These are phyloP conservation scores for Anoplophora glabripennis DNA, from an alignment of 1,140 invertebrate species.

Conservation along the genomic window DNA sequence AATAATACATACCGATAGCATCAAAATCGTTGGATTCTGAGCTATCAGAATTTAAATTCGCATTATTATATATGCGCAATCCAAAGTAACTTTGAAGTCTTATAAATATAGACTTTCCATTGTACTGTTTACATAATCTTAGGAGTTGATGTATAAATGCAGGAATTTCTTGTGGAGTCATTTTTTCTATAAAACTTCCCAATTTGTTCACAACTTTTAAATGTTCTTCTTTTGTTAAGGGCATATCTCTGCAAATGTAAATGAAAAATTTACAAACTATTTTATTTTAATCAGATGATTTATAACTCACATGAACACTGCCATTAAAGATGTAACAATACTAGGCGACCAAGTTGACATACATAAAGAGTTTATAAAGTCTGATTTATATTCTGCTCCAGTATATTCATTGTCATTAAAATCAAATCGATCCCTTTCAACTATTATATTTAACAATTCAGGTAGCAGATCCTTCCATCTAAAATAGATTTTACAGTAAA, in stretches of 20 bases:
- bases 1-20: slow-evolving; percentile 45
- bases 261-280: neutral
- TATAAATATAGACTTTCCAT: slow-evolving; percentile 44
- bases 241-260: slow-evolving; percentile 36
- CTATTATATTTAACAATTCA: slow-evolving; percentile 45
- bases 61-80: slow-evolving; percentile 48
- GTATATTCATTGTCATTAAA: slow-evolving; percentile 46
- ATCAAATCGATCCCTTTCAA: slow-evolving; percentile 38
- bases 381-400: slow-evolving; percentile 48
- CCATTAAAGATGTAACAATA: slow-evolving; percentile 48
- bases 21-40: slow-evolving; percentile 42
- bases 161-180: slow-evolving; percentile 51
- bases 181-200: slow-evolving; percentile 45
- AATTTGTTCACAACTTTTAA: slow-evolving; percentile 50
- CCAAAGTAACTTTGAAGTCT: slow-evolving; percentile 52
- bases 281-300: neutral
- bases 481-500: slow-evolving; percentile 20
- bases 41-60: slow-evolving; percentile 17
- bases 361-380: slow-evolving; percentile 44
- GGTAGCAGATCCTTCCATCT: slow-evolving; percentile 53
- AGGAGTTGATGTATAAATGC: slow-evolving; percentile 51
- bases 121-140: slow-evolving; percentile 46
- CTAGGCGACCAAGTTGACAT: slow-evolving; percentile 47
- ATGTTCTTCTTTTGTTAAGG: slow-evolving; percentile 47
- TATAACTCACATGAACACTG: slow-evolving; percentile 49